Evolutionary conservation across 2,113 vertebrate species (phyloP), one percentile per base, ranked within the genome.

Genomic region (Hepsetus odoe): DNA sequence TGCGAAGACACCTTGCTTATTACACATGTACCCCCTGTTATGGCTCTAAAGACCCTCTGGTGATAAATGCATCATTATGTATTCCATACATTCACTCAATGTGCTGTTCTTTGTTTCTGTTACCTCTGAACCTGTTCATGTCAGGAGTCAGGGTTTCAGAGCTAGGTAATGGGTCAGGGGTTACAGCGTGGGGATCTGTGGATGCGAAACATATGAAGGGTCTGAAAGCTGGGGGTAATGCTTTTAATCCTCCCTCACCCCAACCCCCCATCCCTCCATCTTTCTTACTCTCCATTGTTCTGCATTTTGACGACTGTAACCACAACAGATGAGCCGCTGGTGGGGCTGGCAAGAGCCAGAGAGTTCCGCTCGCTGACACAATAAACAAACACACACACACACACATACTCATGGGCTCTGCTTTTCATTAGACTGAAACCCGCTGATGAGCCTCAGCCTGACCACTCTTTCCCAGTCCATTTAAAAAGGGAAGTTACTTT

Each of bases 231-330:
- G 0, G 49, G 33, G 74, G 49, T 56, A 66, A 38, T 40, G 61
- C 56, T 33, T 56, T 46, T 38, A 32, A 40, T 38, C 30, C 40
- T 1, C 53, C 44, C 8, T 30, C 30, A 51, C 64, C 64, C 64
- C 26, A 4, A 22, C 44, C 69, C 55, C n/a, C 20, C 32, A 72
- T 55, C 14, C 28, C 56, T 64, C 51, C 9, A 24, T 46, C 75
- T 44, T 62, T 71, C 72, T 68, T 56, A 66, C 55, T 68, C 56
- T 68, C 74, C 70, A 76, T 85, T 86, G 86, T 82, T 87, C 81
- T 74, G 77, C 77, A 84, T 87, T 86, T 86, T 83, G 86, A 85
- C 80, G 82, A 84, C 81, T 86, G 86, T 86, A 85, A 86, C 85
- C 84, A 85, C 84, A 86, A 84, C 85, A 88, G 85, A 84, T 61